A percentile compares a stretch with the other conserved stretches of the same genome.
phyloP scores from a whole-genome alignment of 2,113 vertebrate genomes.

The Mesocricetus auratus region DNA sequence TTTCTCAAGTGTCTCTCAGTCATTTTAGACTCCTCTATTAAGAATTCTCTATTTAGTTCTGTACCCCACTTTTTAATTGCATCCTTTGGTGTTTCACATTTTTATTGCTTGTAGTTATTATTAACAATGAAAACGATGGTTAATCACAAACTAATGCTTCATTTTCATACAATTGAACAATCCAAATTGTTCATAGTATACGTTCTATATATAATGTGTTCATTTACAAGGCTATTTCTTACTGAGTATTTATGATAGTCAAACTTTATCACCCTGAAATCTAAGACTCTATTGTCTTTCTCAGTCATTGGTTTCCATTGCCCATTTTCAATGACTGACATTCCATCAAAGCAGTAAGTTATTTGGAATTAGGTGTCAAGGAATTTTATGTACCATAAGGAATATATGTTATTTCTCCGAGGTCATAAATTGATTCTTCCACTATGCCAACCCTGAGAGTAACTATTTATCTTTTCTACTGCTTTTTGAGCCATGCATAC shows the following conservation, averaged over 20 bases:
- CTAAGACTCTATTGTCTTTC: neutral
- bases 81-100: too few species aligned
- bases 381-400: neutral
- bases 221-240: neutral
- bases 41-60: too few species aligned
- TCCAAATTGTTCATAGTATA: neutral
- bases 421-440: constrained; percentile 29
- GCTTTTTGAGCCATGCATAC: neutral
- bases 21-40: too few species aligned
- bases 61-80: too few species aligned
- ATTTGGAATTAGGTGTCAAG: constrained; percentile 32
- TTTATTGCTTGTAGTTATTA: too few species aligned
- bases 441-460: neutral
- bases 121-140: too few species aligned
- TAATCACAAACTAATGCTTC: too few species aligned
- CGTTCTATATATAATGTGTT: neutral
- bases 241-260: neutral
- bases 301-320: neutral
- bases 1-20: too few species aligned
- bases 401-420: neutral
- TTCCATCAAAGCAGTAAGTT: constrained; percentile 11
- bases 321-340: neutral
- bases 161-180: neutral
- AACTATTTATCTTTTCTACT: constrained; percentile 24
- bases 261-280: neutral